Base-by-base conservation (phyloP, 2,888 invertebrate species). In the Criorhina ranunculi region DNA sequence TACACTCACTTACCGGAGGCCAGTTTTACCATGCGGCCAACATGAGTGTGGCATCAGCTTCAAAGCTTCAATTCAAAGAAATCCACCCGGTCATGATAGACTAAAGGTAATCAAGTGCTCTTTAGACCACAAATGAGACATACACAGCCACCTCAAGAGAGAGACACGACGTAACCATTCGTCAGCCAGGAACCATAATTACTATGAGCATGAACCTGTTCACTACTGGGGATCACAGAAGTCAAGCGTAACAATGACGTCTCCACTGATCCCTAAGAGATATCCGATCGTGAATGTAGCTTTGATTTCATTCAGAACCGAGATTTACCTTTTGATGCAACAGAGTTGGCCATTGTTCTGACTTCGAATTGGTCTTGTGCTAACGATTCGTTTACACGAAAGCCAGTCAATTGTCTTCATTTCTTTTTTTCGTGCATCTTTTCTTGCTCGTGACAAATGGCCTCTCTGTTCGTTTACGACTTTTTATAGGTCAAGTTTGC, bases 91-190 rank as follows among this genome's bases (percentile, higher is more conserved):
- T 75, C 85, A 85, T 75, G 85, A 70, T 59, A 80, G 70, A 76
- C 69, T 53, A 85, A 83, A 85, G 85, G 85, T 85, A 85, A 85
- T 85, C 85, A 85, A 85, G 85, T 85, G 85, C 80, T 85, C 85
- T 85, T 85, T 85, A 70, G 57, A 75, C 33, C 37, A 15, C 53
- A 76, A 85, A 80, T 80, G 51, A 80, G 80, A 76, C 46, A 15
- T 33, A 17, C 35, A 31, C 66, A 35, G 46, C 57, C 49, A 29
- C 29, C 37, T 15, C 5, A 44, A 35, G 33, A 33, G 55, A 67
- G 75, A 62, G 53, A n/a, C n/a, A n/a, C n/a, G 64, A 79, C 42
- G 60, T 40, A 82, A 51, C 69, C 59, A 70, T 82, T 77, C 55
- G 44, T 77, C 77, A 77, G 77, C 37, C 69, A 70, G 77, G 80